phyloP scores from a whole-genome alignment of 2,113 vertebrate species.

The Cyprinus carpio region DNA sequence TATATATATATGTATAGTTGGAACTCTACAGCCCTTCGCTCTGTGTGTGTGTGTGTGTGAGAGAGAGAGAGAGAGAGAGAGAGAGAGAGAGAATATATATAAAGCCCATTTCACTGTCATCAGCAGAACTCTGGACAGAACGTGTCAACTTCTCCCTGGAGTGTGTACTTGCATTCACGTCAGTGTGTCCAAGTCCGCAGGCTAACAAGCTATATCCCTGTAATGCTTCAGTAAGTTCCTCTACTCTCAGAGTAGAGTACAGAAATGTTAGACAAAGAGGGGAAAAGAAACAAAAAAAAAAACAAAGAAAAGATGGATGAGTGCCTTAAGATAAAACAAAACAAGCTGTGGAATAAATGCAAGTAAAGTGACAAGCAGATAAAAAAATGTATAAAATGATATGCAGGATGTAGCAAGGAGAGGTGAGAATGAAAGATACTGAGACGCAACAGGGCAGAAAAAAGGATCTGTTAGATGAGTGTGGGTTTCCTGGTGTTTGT shows the following conservation, averaged over 20 bases:
- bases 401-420: background rate
- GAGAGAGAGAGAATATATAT: background rate
- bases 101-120: background rate
- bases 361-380: slow-evolving; percentile 28
- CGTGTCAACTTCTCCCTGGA: background rate
- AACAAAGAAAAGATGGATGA: slow-evolving; percentile 9
- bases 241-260: too few relatives aligned
- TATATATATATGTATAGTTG: too few relatives aligned
- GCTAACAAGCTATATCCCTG: background rate
- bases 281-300: background rate
- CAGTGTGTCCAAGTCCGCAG: background rate
- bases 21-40: background rate
- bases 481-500: slow-evolving; percentile 9
- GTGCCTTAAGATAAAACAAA: background rate
- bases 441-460: background rate
- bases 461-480: background rate
- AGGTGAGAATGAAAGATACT: background rate
- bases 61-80: background rate
- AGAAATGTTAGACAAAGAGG: too few relatives aligned
- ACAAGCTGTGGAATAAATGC: slow-evolving; percentile 25
- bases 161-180: background rate
- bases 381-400: background rate
- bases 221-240: background rate
- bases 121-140: background rate
- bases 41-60: background rate